These are phyloP conservation scores for Lasioglossum villosulum DNA, from an alignment of 2,888 invertebrate species.

Conservation along the genomic window DNA sequence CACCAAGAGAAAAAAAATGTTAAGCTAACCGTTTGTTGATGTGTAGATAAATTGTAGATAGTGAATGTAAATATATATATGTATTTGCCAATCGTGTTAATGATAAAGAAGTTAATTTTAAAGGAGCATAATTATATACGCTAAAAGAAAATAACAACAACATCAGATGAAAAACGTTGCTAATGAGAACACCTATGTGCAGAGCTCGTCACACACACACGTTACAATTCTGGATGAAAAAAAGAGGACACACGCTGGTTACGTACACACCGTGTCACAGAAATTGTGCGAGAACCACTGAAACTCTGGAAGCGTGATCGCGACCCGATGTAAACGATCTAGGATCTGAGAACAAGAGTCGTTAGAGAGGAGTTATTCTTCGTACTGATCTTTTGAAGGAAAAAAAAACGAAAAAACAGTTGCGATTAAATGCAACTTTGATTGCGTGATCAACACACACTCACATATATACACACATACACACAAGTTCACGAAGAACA, in stretches of 20 bases:
- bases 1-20: constrained; percentile 67
- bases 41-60: constrained; percentile 85
- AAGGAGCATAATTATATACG: constrained; percentile 39
- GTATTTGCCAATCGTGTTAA: constrained; percentile 76
- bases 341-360: constrained; percentile 62
- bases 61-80: constrained; percentile 83
- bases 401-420: constrained; percentile 10
- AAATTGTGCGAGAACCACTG: constrained; percentile 25
- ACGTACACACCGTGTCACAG: constrained; percentile 35
- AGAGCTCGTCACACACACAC: constrained; percentile 60
- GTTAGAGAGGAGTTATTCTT: constrained; percentile 21
- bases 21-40: constrained; percentile 83
- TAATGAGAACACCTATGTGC: constrained; percentile 51
- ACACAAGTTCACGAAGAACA: constrained; percentile 7
- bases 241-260: constrained; percentile 48
- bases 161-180: constrained; percentile 46
- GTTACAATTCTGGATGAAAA: constrained; percentile 43
- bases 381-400: constrained; percentile 27
- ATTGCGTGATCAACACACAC: constrained; percentile 20
- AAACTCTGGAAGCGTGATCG: constrained; percentile 49
- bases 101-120: constrained; percentile 71
- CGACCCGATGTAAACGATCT: constrained; percentile 47
- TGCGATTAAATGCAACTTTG: constrained; percentile 28
- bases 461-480: not conserved
- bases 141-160: constrained; percentile 24